phyloP scores from a whole-genome alignment of 2,888 invertebrate species.

The Lasioglossum oenotherae region DNA sequence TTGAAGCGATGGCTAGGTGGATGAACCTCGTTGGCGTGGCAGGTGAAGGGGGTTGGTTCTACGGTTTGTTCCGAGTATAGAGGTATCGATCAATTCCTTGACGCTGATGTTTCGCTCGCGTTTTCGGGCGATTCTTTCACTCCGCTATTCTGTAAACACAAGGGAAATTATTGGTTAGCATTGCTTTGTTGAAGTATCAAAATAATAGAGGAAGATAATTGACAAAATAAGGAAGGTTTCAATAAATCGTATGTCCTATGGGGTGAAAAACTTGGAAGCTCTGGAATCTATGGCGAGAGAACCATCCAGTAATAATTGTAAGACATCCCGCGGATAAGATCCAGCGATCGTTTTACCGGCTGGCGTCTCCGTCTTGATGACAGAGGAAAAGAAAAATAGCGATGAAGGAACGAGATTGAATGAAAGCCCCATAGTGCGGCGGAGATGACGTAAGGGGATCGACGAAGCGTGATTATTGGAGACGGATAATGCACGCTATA shows the following conservation, averaged over 20 bases:
- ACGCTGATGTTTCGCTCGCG: not conserved
- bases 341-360: not conserved
- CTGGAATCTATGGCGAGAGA: not conserved
- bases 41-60: not conserved
- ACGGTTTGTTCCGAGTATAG: not conserved
- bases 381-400: not conserved
- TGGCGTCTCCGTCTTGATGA: not conserved
- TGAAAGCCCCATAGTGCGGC: not conserved
- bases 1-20: not conserved
- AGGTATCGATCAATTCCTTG: constrained; percentile 51
- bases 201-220: not conserved
- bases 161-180: not conserved
- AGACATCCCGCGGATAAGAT: not conserved
- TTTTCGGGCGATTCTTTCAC: not conserved
- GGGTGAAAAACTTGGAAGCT: not conserved
- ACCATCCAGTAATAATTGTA: not conserved
- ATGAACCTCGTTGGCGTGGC: constrained; percentile 10
- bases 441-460: constrained; percentile 2
- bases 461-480: not conserved
- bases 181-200: not conserved
- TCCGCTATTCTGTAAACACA: constrained; percentile 31
- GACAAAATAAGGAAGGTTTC: not conserved
- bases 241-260: not conserved
- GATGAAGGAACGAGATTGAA: constrained; percentile 5
- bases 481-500: not conserved